A percentile compares a stretch with the other conserved stretches of the same genome.
phyloP scores from a whole-genome alignment of 2,797 vertebrate genomes.

The Coregonus suidteri region DNA sequence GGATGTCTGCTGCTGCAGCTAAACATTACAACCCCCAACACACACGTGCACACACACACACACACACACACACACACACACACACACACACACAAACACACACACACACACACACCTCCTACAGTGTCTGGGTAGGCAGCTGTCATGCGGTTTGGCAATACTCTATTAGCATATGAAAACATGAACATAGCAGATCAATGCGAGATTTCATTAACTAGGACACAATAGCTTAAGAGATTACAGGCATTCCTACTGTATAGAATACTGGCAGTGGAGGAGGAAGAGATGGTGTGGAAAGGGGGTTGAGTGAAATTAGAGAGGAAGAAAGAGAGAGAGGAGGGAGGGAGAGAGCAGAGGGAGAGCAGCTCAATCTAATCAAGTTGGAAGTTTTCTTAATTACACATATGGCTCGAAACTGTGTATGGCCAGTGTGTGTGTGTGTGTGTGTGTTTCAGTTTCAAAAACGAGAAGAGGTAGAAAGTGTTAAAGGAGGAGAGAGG shows the following conservation, averaged over 20 bases:
- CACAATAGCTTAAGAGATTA: conserved; percentile 11
- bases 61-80: conserved; percentile 14
- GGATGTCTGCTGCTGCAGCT: conserved; percentile 52
- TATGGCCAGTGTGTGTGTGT: conserved; percentile 15
- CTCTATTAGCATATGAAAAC: conserved; percentile 13
- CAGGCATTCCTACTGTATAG: background rate
- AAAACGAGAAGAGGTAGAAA: conserved; percentile 22
- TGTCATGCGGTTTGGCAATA: conserved; percentile 5
- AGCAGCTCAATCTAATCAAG: conserved; percentile 47
- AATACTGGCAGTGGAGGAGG: conserved; percentile 8
- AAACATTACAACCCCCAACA: conserved; percentile 35
- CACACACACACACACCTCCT: conserved; percentile 12
- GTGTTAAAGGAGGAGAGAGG: conserved; percentile 39
- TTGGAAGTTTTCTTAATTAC: conserved; percentile 57
- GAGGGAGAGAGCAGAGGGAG: conserved; percentile 27
- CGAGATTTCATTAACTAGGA: conserved; percentile 35
- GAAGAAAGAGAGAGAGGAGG: conserved; percentile 24
- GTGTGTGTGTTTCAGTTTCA: conserved; percentile 15
- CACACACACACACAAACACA: no score
- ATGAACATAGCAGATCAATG: conserved; percentile 21
- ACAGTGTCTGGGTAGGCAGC: background rate
- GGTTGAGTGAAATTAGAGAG: conserved; percentile 1
- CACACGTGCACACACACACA: conserved; percentile 12
- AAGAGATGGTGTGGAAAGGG: conserved; percentile 1
- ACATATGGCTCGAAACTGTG: conserved; percentile 43